These are phyloP conservation scores for Gerris buenoi DNA, from an alignment of 1,140 invertebrate genomes.

Conservation along the genomic window DNA sequence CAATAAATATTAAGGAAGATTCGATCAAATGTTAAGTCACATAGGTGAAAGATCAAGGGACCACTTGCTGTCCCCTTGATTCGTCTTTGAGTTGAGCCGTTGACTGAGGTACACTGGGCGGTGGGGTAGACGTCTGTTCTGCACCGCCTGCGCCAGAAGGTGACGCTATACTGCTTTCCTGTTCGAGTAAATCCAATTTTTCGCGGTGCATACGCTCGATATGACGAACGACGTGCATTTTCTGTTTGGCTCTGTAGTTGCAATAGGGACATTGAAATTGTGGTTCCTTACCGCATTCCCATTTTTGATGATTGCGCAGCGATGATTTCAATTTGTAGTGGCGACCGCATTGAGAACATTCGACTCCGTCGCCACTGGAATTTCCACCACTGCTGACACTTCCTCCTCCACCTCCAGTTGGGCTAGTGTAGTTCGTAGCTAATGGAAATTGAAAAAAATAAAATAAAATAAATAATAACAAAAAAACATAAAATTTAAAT, in stretches of 20 bases:
- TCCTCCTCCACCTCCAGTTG: neutral
- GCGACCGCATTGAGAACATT: conserved; percentile 59
- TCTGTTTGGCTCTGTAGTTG: conserved; percentile 64
- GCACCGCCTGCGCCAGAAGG: neutral
- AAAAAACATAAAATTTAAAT: no score
- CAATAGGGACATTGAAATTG: conserved; percentile 69
- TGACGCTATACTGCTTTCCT: neutral
- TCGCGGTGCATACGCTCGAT: conserved; percentile 64
- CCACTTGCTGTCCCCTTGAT: neutral
- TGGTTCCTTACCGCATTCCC: conserved; percentile 72
- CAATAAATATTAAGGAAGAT: no score
- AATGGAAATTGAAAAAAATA: no score
- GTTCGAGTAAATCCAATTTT: conserved; percentile 23
- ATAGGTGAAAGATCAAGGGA: neutral
- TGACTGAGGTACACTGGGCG: neutral
- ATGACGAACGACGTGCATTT: conserved; percentile 71
- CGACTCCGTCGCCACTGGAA: conserved; percentile 30
- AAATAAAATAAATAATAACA: no score
- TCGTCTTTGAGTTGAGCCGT: neutral
- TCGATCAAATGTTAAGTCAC: no score
- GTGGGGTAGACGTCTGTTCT: neutral
- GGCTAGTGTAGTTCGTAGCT: no score
- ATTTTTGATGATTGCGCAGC: conserved; percentile 69
- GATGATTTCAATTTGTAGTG: conserved; percentile 72
- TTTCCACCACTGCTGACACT: neutral